phyloP scores from a whole-genome alignment of 2,113 vertebrate species.

The Cephalopterus ornatus region DNA sequence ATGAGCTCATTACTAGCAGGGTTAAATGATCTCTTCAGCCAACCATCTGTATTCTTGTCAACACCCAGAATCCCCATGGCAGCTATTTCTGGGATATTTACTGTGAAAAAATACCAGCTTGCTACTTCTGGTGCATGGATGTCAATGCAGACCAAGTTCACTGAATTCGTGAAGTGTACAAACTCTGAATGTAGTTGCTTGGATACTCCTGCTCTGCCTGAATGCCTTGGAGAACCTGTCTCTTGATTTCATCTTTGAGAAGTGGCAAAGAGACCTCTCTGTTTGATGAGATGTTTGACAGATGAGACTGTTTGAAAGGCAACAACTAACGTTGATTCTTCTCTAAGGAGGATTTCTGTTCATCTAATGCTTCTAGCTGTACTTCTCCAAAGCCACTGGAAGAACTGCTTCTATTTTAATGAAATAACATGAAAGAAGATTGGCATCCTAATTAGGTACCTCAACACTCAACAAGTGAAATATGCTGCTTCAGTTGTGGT shows the following conservation, averaged over 20 bases:
- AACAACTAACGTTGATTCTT: fast-evolving
- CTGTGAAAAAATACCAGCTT: background rate
- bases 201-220: background rate
- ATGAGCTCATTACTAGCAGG: slow-evolving; percentile 22
- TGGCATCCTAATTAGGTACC: background rate
- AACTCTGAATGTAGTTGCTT: background rate
- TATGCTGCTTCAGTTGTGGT: background rate
- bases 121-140: background rate
- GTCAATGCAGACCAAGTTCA: background rate
- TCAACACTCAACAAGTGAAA: background rate
- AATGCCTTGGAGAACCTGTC: background rate
- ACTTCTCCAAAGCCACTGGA: background rate
- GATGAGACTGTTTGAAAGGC: background rate
- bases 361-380: background rate
- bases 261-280: background rate
- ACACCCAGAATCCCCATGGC: background rate
- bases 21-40: slow-evolving; percentile 53
- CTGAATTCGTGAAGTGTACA: background rate
- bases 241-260: background rate
- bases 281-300: no score
- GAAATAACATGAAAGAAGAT: background rate
- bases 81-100: background rate
- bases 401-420: background rate
- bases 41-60: background rate
- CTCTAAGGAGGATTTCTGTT: background rate